Evolutionary conservation across 2,888 invertebrate species (phyloP), one percentile per base, ranked within the genome.

Genomic region (Lycaena phlaeas): DNA sequence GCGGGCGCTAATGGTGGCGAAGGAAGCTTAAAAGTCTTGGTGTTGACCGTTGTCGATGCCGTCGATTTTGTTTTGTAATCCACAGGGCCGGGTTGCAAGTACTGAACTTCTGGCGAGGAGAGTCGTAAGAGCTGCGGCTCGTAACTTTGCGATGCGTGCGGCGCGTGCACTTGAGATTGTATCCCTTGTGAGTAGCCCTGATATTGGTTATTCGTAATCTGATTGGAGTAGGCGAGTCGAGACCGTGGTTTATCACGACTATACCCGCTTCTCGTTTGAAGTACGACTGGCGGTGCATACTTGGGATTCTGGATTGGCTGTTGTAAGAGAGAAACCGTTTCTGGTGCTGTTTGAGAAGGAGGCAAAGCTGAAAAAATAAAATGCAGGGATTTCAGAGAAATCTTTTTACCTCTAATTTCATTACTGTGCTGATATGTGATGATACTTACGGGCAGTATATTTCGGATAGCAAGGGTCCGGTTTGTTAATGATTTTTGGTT

Each of bases 321-420:
- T 53, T 84, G 84, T 42, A 84, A 60, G 27, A 84, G 55, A 6
- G 81, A 81, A 22, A 84, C 84, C n/a, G 84, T 82, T 53, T 84
- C 84, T 12, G 84, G 84, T 14, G 84, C 84, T 9, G 81, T 82
- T 50, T 79, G 79, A n/a, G 82, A 84, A 18, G 82, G 82, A 36
- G 84, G 77, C 15, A 82, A 64, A 34, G 59, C 66, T 68, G 53
- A 14, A 27, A 42, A 29, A 30, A 15, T 25, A 38, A 36, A 9
- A 36, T n/a, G 36, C 9, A 5, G 2, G 1, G 26, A 10, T 15
- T 6, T 37, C 6, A 10, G 10, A 6, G 3, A 3, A 12, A 2
- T 11, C 7, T 2, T 14, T 11, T 7, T 6, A 14, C 7, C 18
- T 15, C n/a, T 14, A 5, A 17, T 4, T 18, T 14, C 6, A 28